Evolutionary conservation across 2,113 vertebrate species (phyloP), one percentile per base, ranked within the genome.

Genomic region (Microtus oregoni): DNA sequence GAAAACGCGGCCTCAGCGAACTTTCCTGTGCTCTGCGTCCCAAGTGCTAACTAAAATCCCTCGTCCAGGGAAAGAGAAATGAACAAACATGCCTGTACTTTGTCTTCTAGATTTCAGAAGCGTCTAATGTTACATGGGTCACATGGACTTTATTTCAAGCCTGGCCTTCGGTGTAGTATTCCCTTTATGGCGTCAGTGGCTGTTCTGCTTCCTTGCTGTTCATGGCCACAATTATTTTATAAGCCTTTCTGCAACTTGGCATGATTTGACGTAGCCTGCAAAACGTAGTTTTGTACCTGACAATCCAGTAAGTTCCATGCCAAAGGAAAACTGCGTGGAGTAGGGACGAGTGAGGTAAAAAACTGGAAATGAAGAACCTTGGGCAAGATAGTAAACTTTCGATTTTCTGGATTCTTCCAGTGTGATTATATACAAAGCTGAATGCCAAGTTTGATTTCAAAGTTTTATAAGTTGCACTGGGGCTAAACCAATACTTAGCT

Each of bases 161-260:
- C 91, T 82, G 89, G 93, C 35, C 94, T n/a, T 97, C 52, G 26
- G 65, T 14, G 19, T 65, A 92, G 55, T 92, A 30, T 70, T 97
- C 65, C 70, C 94, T 95, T 98, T 97, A 88, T 91, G 91, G 98
- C 96, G 98, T 97, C 97, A 96, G 73, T 93, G 78, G 44, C 90
- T 70, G 95, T 77, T 92, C 58, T n/a, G 63, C 89, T 97, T 97
- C 85, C 72, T 96, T 58, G 95, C 92, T 96, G 95, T 97, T 98
- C 98, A 96, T 24, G 26, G 83, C 87, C 96, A 20, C 76, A 77
- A 93, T 97, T 98, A 98, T 98, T 98, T 98, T 98, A 97, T 97
- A 97, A 98, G 73, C 92, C 8, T 86, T 93, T 11, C 17, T 95
- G 94, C 96, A 96, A 81, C 79, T 85, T 96, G 96, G 61, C 97